Evolutionary conservation across 2,113 vertebrate genomes (phyloP).

Genomic region (Heloderma charlesbogerti): DNA sequence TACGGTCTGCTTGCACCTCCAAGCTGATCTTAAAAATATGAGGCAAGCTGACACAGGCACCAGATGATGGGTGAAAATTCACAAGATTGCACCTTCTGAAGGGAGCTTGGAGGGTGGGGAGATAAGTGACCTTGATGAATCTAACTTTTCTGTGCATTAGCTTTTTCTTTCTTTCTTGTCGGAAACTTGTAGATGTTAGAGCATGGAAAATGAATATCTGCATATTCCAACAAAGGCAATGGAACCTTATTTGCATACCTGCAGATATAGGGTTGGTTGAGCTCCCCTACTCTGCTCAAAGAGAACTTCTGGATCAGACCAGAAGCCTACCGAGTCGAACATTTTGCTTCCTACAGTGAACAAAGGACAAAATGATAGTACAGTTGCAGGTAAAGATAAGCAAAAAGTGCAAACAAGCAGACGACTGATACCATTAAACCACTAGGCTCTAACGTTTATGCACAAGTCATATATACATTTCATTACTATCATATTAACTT

Average conservation of each 20-base stretch:
- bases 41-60: slow-evolving; percentile 17
- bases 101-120: not conserved
- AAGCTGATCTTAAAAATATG: slow-evolving; percentile 1
- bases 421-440: too few relatives aligned
- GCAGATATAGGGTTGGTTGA: not conserved
- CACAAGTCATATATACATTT: too few relatives aligned
- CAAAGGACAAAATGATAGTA: too few relatives aligned
- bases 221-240: not conserved
- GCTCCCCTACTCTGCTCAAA: not conserved
- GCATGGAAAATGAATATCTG: not conserved
- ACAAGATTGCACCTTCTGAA: not conserved
- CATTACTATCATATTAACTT: too few relatives aligned
- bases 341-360: not conserved
- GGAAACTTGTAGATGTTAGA: slow-evolving; percentile 13
- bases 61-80: slow-evolving; percentile 24
- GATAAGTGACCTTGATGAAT: slow-evolving; percentile 18
- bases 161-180: not conserved
- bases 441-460: too few relatives aligned
- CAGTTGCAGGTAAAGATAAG: too few relatives aligned
- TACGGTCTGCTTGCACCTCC: slow-evolving; percentile 8
- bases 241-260: not conserved
- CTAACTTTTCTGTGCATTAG: not conserved
- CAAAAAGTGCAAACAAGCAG: too few relatives aligned
- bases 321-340: too few relatives aligned
- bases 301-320: too few relatives aligned